Conservation (phyloP, 2,113 vertebrate species). For the Scatophagus argus region DNA sequence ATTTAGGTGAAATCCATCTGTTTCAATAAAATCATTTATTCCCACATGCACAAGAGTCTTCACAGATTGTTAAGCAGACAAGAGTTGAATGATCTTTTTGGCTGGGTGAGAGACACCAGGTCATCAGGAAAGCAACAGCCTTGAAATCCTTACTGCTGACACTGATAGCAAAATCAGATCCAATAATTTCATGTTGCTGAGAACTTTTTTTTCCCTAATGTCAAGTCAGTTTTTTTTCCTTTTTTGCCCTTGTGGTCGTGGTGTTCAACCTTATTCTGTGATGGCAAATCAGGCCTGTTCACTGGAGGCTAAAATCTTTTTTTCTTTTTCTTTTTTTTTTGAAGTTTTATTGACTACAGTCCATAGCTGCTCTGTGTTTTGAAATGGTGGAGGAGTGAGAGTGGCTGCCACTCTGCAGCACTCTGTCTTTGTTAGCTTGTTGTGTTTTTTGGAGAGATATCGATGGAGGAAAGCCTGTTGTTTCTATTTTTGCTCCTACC, state of each 20-base stretch:
- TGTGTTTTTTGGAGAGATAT: slow-evolving; percentile 30
- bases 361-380: slow-evolving; percentile 37
- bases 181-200: neutral
- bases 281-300: slow-evolving; percentile 8
- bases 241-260: neutral
- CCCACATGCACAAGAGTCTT: neutral
- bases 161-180: neutral
- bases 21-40: slow-evolving; percentile 6
- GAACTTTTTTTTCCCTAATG: neutral
- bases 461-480: slow-evolving; percentile 2
- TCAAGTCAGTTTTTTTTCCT: neutral
- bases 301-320: slow-evolving; percentile 21
- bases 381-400: slow-evolving; percentile 27
- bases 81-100: neutral
- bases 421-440: slow-evolving; percentile 6
- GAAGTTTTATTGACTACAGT: slow-evolving; percentile 49
- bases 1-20: slow-evolving; percentile 4
- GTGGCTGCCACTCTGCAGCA: slow-evolving; percentile 31
- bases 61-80: neutral
- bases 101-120: slow-evolving; percentile 10
- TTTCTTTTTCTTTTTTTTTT: too few species aligned
- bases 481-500: slow-evolving; percentile 18
- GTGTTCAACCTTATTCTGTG: slow-evolving; percentile 33
- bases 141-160: slow-evolving; percentile 6
- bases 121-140: slow-evolving; percentile 8